A percentile compares a stretch with the other conserved stretches of the same genome.
Evolutionary conservation across 2,113 vertebrate species (phyloP).

Genomic region (Salminus brasiliensis): DNA sequence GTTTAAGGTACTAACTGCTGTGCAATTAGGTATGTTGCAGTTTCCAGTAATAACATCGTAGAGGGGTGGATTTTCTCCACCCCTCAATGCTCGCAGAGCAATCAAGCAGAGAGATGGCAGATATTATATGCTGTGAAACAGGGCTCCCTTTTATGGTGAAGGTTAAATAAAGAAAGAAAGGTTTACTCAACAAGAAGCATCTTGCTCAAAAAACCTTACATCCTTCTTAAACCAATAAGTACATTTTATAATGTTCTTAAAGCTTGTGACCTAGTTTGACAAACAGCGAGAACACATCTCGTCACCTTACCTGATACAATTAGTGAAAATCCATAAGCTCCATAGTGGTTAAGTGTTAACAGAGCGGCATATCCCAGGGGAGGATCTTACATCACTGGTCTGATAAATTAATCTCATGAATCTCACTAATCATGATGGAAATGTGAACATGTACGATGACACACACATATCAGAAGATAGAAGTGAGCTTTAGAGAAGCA

Average conservation of each 20-base stretch:
- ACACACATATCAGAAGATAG: slow-evolving; percentile 12
- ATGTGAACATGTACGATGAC: background rate
- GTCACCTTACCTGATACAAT: background rate
- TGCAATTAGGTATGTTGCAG: background rate
- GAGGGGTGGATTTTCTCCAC: background rate
- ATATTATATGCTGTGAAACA: background rate
- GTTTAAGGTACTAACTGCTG: background rate
- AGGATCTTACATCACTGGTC: background rate
- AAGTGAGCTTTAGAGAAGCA: background rate
- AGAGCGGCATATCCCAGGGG: background rate
- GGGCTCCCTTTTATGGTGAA: background rate
- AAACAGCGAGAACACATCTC: background rate
- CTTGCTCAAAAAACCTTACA: background rate
- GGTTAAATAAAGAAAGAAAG: background rate
- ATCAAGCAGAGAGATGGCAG: background rate
- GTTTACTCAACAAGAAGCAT: background rate
- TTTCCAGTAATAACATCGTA: background rate
- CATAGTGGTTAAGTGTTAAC: background rate
- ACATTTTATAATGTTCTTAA: background rate
- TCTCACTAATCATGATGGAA: background rate
- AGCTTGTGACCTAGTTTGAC: background rate
- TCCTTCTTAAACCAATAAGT: background rate
- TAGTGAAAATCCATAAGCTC: background rate
- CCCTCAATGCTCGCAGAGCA: background rate
- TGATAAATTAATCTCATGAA: background rate